Evolutionary conservation across 2,888 invertebrate species (phyloP).

Genomic region (Tribolium freemani): DNA sequence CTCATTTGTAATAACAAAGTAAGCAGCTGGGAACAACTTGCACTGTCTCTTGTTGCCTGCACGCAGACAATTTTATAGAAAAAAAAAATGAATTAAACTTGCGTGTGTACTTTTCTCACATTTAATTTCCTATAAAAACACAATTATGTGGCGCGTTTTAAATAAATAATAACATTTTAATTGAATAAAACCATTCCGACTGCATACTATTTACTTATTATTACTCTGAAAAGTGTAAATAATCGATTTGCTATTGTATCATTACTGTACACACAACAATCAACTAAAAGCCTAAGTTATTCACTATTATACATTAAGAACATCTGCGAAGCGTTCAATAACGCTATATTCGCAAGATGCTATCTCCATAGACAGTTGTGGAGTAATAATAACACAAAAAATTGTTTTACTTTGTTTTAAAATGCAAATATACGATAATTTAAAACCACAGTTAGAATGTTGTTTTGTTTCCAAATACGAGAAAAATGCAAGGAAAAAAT

Average conservation of each 20-base stretch:
- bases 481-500: neutral
- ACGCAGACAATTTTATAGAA: neutral
- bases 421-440: neutral
- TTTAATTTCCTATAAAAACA: neutral
- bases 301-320: conserved; percentile 19
- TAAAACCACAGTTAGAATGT: neutral
- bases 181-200: neutral
- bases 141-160: neutral
- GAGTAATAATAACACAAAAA: neutral
- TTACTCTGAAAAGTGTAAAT: neutral
- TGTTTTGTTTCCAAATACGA: neutral
- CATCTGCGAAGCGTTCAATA: conserved; percentile 33
- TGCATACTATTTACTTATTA: neutral
- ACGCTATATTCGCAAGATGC: conserved; percentile 34
- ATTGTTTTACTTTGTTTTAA: neutral
- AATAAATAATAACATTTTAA: neutral
- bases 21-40: neutral
- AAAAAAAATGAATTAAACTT: neutral
- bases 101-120: neutral
- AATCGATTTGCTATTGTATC: neutral
- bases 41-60: neutral
- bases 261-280: neutral
- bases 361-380: conserved; percentile 4
- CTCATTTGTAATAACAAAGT: neutral
- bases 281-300: conserved; percentile 1